phyloP scores from a whole-genome alignment of 2,797 vertebrate genomes.

The Cheirogaleus major region DNA sequence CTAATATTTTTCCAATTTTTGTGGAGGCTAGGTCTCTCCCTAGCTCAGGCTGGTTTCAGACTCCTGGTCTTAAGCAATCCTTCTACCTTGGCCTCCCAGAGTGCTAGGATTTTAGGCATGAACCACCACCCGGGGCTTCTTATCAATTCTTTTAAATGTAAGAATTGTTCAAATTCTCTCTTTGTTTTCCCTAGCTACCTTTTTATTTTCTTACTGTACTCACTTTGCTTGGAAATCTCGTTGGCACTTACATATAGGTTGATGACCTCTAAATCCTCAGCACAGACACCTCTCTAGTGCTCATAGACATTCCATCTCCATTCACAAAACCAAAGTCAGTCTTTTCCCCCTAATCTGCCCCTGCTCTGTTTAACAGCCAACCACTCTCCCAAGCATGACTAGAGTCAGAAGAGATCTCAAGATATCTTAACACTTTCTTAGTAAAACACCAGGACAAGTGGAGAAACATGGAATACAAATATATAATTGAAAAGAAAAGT shows the following conservation, averaged over 20 bases:
- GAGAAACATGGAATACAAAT: neutral
- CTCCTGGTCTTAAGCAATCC: no score
- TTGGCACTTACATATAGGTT: neutral
- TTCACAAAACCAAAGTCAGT: neutral
- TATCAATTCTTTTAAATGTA: neutral
- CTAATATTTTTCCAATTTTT: no score
- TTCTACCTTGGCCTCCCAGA: no score
- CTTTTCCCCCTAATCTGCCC: neutral
- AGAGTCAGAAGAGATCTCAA: neutral
- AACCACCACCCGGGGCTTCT: no score
- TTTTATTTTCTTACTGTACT: neutral
- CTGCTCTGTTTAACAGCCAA: neutral
- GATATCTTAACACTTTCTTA: neutral
- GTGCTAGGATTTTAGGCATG: no score
- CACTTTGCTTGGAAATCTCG: neutral
- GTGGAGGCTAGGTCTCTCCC: no score
- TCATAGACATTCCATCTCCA: neutral
- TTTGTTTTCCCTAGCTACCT: neutral
- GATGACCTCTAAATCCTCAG: neutral
- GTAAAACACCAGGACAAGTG: neutral
- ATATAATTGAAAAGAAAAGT: neutral
- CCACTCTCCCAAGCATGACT: neutral
- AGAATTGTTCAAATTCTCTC: neutral
- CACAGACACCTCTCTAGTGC: neutral
- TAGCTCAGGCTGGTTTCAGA: no score